Base-by-base conservation (phyloP, 2,113 vertebrate genomes). In the Malaclemys terrapin region DNA sequence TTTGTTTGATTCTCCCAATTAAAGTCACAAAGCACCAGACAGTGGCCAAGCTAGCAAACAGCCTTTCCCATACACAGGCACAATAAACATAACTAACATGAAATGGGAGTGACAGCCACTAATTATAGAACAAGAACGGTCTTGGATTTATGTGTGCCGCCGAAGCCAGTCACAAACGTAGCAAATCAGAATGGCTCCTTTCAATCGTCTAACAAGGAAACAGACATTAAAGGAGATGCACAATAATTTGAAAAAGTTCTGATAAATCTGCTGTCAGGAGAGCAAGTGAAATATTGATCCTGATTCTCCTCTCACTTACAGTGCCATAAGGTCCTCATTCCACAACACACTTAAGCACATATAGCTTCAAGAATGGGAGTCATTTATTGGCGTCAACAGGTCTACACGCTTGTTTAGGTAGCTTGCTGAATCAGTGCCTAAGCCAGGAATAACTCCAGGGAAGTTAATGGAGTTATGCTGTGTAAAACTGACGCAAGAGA, bases 191-290 rank as follows among this genome's bases (percentile, higher is more conserved):
- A 96, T 29, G 82, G n/a, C 75, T 84, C 85, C 85, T 96, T 89
- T 95, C 88, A 88, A 12, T 82, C 76, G 91, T 91, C 65, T 62
- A 93, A 94, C 78, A 42, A 45, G 22, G 96, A 95, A 89, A 94
- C 16, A 69, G n/a, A 93, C 84, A 90, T 90, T 82, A 62, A 38
- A 93, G 85, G 69, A 49, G 80, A 91, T 82, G 62, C 78, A 88
- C 93, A 94, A 84, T 31, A 85, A 49, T 94, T 92, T 45, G 54
- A 52, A 91, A 69, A 87, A 96, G 82, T 94, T 89, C 85, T 56
- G 79, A 17, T 59, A 89, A 81, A 87, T 91, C 85, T 79, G 9
- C 75, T 93, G n/a, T 87, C 87, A 83, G n/a, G 84, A 84, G 89
- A 87, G 38, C 85, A 69, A 93, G 49, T 93, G 91, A 95, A 96